Conservation (phyloP, 1,140 invertebrate species). For the Antheraea pernyi region DNA sequence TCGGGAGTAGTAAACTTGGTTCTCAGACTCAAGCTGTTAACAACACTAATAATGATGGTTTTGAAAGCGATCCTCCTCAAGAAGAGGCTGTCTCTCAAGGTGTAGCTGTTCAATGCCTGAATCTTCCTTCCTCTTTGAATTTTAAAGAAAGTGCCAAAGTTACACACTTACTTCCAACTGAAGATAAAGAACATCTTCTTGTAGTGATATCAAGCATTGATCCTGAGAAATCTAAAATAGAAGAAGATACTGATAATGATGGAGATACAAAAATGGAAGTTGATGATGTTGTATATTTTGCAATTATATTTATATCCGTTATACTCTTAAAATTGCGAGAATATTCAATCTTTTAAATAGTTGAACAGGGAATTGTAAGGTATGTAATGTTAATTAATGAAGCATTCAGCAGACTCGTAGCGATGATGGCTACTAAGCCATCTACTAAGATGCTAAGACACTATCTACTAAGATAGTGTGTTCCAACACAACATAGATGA, state of each 20-base stretch:
- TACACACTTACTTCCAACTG: constrained; percentile 81
- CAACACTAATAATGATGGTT: constrained; percentile 61
- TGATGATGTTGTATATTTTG: constrained; percentile 55
- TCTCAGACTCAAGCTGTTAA: constrained; percentile 51
- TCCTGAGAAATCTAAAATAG: constrained; percentile 46
- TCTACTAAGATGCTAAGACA: no score
- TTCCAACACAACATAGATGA: no score
- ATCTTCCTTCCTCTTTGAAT: constrained; percentile 71
- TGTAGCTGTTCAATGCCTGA: constrained; percentile 77
- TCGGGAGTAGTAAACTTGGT: constrained; percentile 53
- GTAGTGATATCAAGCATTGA: constrained; percentile 80
- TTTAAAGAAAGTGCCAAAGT: constrained; percentile 77
- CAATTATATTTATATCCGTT: no score
- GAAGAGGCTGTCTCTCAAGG: constrained; percentile 63
- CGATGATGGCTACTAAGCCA: no score
- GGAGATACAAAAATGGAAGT: constrained; percentile 65
- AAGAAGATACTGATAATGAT: constrained; percentile 48
- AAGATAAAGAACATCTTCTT: constrained; percentile 83
- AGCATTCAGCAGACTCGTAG: no score
- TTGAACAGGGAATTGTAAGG: no score
- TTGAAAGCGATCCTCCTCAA: constrained; percentile 67
- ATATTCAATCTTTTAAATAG: no score
- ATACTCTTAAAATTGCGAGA: no score
- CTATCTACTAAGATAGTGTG: no score
- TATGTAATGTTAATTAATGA: no score